Base-by-base conservation (phyloP, 2,888 invertebrate genomes). In the Petrophora chlorosata region DNA sequence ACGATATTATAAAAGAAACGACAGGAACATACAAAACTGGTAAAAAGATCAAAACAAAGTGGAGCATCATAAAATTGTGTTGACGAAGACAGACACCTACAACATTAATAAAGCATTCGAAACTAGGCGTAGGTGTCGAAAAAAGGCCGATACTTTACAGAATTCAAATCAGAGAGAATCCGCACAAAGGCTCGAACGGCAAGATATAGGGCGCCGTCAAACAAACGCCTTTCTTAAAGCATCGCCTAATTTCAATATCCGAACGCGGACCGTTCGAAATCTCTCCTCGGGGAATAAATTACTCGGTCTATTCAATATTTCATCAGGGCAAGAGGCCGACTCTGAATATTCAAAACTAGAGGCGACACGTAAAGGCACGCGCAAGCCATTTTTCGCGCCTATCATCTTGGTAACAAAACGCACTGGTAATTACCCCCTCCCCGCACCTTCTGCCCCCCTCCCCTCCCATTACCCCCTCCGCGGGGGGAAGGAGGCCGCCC, bases 361-460 rank as follows among this genome's bases (percentile, higher is more conserved):
- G 78, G 81, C 79, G 87, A 86, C 89, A 89, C 89, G 88, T 89
- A 87, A 81, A 85, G 87, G 90, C 90, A 90, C 90, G 89, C 90
- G 86, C 89, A 78, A 84, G 85, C 88, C 89, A 90, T 90, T 90
- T 90, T 90, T 90, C 89, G 89, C 89, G 89, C 89, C 89, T 89
- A 90, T 90, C 89, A 88, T 90, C 89, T 90, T 85, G 87, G 89
- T 90, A 89, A 89, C 89, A 90, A 90, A 90, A 89, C 89, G 89
- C 89, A 90, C 89, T 90, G 87, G 89, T 89, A 89, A 89, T 90
- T 89, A 89, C 88, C 89, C 86, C 85, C 85, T 71, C 69, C 67
- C 68, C 65, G 63, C 66, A 55, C 61, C 54, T 58, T 53, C 42
- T 60, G 61, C 56, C 51, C 70, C 58, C 70, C 71, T 66, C 65